Conservation (phyloP, 2,113 vertebrate species). For the Cricetomys ansorgei region DNA sequence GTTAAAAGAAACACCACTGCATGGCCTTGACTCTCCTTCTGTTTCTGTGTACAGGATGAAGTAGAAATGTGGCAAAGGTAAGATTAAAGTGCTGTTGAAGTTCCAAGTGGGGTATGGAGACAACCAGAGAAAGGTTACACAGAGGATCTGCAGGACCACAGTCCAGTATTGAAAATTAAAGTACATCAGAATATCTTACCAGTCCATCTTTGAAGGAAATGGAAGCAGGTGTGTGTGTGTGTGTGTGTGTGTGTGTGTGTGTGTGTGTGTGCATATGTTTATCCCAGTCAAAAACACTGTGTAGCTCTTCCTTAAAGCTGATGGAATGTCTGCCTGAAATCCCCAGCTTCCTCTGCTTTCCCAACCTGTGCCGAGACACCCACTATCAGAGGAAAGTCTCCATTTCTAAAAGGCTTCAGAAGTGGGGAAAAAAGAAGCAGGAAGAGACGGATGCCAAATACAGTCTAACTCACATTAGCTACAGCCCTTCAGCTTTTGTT, state of each 20-base stretch:
- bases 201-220: not conserved
- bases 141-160: not conserved
- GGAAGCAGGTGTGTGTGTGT: not conserved
- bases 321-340: not conserved
- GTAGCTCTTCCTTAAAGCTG: not conserved
- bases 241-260: not conserved
- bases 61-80: not conserved
- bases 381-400: not conserved
- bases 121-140: accelerated
- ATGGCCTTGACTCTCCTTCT: not conserved
- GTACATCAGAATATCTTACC: no score
- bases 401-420: not conserved
- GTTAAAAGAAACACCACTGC: not conserved
- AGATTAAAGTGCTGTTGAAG: not conserved
- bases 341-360: not conserved
- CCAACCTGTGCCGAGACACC: not conserved
- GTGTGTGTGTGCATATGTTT: no score
- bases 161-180: not conserved
- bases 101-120: not conserved
- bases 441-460: not conserved
- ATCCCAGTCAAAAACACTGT: not conserved
- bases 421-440: not conserved
- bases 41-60: not conserved
- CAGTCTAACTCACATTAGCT: not conserved
- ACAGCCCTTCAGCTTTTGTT: not conserved